Percentiles rank a stretch among this genome's conserved stretches.
These are phyloP conservation scores for Haliclona indistincta DNA, from an alignment of 37 sponge, comb jelly and placozoan species.

Conservation along the genomic window DNA sequence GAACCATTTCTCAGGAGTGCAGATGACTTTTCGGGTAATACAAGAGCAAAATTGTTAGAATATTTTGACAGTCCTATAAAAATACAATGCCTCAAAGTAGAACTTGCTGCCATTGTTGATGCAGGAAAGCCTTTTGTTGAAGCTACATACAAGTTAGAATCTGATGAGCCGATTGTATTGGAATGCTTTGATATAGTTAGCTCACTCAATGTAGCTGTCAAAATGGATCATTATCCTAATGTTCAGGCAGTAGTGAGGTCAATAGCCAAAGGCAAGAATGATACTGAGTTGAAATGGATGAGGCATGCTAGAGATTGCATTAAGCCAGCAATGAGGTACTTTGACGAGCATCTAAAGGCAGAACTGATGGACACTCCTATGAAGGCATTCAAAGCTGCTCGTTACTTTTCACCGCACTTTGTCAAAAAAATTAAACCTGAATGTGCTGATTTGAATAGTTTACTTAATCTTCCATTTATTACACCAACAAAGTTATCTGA, in stretches of 20 bases:
- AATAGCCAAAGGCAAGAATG: not conserved
- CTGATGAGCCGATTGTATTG: constrained; percentile 40
- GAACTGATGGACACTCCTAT: constrained; percentile 7
- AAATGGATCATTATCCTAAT: constrained; percentile 17
- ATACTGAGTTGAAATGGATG: not conserved
- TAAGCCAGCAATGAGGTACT: constrained; percentile 28
- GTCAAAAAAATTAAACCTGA: constrained; percentile 8
- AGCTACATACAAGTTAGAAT: constrained; percentile 40
- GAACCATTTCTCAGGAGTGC: constrained; percentile 8
- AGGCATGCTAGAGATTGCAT: constrained; percentile 17
- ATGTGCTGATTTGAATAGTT: constrained; percentile 9
- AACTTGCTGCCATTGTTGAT: constrained; percentile 31
- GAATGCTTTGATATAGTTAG: constrained; percentile 33
- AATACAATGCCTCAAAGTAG: constrained; percentile 29
- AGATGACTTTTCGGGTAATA: constrained; percentile 5
- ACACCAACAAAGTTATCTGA: too few relatives aligned
- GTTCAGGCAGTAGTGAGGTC: not conserved
- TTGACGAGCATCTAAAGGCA: constrained; percentile 1
- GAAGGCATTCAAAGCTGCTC: constrained; percentile 24
- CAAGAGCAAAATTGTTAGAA: constrained; percentile 2
- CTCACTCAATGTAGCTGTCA: constrained; percentile 18
- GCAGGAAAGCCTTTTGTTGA: constrained; percentile 40
- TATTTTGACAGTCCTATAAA: constrained; percentile 8
- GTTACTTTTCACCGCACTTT: constrained; percentile 4
- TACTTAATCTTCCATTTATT: not conserved